A percentile compares a stretch with the other conserved stretches of the same genome.
Conservation (phyloP, 1,140 invertebrate species). For the Drosophila cardini region DNA sequence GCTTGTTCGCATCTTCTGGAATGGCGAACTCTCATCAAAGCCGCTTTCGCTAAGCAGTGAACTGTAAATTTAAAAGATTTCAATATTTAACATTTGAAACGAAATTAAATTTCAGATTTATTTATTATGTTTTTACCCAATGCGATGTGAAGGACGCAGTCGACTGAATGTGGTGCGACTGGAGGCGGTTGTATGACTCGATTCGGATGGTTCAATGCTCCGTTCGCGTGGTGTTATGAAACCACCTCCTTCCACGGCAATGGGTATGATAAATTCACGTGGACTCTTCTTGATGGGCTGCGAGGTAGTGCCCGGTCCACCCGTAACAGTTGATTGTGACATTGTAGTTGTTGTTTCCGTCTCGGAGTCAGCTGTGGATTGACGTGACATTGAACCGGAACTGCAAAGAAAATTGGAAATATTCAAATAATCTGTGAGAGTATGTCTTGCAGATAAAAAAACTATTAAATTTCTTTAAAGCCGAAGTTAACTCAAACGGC, state of each 20-base stretch:
- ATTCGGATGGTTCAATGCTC: constrained; percentile 90
- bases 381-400: constrained; percentile 86
- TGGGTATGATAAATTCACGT: constrained; percentile 95
- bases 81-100: constrained; percentile 5
- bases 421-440: neutral
- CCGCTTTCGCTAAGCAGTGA: constrained; percentile 89
- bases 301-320: constrained; percentile 82
- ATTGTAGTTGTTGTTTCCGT: constrained; percentile 87
- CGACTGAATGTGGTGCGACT: constrained; percentile 79
- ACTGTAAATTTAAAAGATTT: constrained; percentile 80
- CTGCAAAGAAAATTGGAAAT: constrained; percentile 47
- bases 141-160: constrained; percentile 71
- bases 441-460: neutral
- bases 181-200: constrained; percentile 85
- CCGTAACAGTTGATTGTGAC: constrained; percentile 78
- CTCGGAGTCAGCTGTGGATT: constrained; percentile 89
- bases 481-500: too few relatives aligned
- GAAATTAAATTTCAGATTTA: neutral
- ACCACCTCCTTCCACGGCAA: constrained; percentile 94
- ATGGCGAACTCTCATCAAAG: constrained; percentile 89
- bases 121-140: constrained; percentile 58
- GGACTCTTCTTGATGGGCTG: constrained; percentile 94
- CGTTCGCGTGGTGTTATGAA: constrained; percentile 92
- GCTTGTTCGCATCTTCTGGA: constrained; percentile 86
- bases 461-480: too few relatives aligned